A percentile compares a stretch with the other conserved stretches of the same genome.
Evolutionary conservation across 2,113 vertebrate species (phyloP).

Genomic region (Cyrtonyx montezumae): DNA sequence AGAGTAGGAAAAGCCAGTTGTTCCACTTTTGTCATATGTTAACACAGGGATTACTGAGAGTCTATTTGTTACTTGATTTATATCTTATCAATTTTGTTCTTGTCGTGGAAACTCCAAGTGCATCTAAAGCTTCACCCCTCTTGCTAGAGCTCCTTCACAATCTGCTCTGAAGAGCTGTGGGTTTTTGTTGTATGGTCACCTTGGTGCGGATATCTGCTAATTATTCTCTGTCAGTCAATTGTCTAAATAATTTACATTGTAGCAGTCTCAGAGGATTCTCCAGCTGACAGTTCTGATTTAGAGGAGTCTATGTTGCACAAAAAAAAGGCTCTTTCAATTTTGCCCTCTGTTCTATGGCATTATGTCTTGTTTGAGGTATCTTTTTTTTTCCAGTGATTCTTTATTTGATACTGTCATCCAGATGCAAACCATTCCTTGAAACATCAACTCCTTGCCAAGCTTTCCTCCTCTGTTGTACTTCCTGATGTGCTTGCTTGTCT

Average conservation of each 20-base stretch:
- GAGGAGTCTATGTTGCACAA: neutral
- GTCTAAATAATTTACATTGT: neutral
- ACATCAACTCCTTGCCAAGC: neutral
- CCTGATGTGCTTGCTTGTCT: neutral
- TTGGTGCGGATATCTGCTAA: neutral
- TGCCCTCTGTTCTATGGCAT: neutral
- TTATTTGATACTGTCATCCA: neutral
- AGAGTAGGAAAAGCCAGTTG: neutral
- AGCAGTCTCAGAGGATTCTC: neutral
- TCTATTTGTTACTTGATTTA: neutral
- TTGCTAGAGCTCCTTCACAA: neutral
- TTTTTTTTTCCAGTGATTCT: neutral
- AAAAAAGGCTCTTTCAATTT: neutral
- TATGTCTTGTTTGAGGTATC: neutral
- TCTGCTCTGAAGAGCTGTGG: neutral
- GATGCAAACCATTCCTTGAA: neutral
- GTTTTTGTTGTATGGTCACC: neutral
- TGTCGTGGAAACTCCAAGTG: neutral
- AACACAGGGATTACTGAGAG: neutral
- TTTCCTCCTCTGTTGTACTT: neutral
- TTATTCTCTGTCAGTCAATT: neutral
- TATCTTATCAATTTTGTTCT: neutral
- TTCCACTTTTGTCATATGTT: neutral
- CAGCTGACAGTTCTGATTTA: neutral
- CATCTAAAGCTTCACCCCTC: neutral